Conservation (phyloP, 2,797 vertebrate genomes). For the Alauda arvensis region DNA sequence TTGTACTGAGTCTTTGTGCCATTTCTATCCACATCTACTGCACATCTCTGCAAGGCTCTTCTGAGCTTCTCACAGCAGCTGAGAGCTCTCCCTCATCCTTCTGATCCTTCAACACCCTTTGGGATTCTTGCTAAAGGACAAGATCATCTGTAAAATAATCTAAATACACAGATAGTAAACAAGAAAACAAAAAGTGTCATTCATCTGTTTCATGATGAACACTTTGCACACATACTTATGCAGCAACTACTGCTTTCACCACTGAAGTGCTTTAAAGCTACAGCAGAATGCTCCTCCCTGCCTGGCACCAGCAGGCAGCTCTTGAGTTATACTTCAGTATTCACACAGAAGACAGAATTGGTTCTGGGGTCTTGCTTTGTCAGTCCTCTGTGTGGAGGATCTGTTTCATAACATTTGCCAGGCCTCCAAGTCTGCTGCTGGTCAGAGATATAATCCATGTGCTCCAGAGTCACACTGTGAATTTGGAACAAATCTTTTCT, state of each 20-base stretch:
- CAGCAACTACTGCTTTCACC: neutral
- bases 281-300: neutral
- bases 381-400: neutral
- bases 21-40: neutral
- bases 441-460: neutral
- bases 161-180: neutral
- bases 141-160: neutral
- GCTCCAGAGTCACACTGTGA: neutral
- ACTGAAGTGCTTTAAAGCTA: neutral
- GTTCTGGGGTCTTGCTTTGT: neutral
- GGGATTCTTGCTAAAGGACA: neutral
- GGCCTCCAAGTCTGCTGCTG: neutral
- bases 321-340: neutral
- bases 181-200: neutral
- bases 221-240: neutral
- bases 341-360: neutral
- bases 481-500: neutral
- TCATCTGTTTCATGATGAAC: neutral
- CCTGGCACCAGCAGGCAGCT: fast-evolving
- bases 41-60: neutral
- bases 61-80: neutral
- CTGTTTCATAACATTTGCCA: neutral
- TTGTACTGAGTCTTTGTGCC: neutral
- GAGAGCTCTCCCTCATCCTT: neutral
- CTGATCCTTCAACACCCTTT: neutral